phyloP scores from a whole-genome alignment of 2,888 invertebrate genomes.

The Leucophora obtusa region DNA sequence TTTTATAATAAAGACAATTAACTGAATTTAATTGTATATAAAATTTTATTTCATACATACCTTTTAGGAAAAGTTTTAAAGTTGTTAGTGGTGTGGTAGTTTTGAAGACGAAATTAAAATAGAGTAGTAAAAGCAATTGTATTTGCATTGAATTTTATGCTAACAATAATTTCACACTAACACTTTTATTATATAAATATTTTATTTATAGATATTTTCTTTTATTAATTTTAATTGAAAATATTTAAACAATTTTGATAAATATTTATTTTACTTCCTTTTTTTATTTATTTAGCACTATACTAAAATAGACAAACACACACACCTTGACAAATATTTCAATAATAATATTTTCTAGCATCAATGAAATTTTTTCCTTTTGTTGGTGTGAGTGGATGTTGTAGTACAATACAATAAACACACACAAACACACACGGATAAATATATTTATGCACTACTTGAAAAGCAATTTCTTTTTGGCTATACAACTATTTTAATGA shows the following conservation, averaged over 20 bases:
- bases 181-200: constrained; percentile 21
- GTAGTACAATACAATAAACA: neutral
- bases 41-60: constrained; percentile 23
- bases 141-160: constrained; percentile 56
- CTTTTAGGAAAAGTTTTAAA: constrained; percentile 44
- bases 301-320: neutral
- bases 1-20: too few species aligned
- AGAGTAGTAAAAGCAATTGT: constrained; percentile 53
- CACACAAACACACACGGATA: neutral
- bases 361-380: constrained; percentile 1
- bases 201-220: constrained; percentile 10
- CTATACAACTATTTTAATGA: constrained; percentile 39
- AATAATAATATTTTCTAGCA: neutral
- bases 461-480: constrained; percentile 53
- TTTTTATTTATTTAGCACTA: constrained; percentile 41
- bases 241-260: neutral
- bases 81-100: constrained; percentile 15
- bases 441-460: constrained; percentile 32
- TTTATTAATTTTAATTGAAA: constrained; percentile 13
- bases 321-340: constrained; percentile 5
- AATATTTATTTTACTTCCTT: constrained; percentile 26
- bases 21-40: too few species aligned
- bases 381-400: neutral
- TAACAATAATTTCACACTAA: neutral
- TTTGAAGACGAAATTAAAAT: constrained; percentile 52